A percentile compares a stretch with the other conserved stretches of the same genome.
phyloP scores from a whole-genome alignment of 1,140 invertebrate species.

The Calliphora vicina region DNA sequence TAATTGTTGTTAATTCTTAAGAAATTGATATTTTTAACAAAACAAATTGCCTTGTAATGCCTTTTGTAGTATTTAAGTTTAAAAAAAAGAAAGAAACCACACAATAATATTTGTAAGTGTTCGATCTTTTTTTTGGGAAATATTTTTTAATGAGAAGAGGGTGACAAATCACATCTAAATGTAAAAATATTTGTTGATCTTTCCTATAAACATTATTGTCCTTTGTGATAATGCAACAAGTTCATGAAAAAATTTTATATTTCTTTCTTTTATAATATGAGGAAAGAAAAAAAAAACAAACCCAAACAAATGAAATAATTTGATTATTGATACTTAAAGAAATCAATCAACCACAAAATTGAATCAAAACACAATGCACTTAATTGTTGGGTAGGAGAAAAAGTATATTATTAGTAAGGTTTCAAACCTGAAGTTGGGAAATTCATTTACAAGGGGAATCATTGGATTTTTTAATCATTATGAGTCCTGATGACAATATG shows the following conservation, averaged over 20 bases:
- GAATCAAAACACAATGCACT: neutral
- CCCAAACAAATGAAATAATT: neutral
- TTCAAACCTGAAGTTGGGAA: too few species aligned
- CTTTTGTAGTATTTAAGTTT: neutral
- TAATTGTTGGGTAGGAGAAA: neutral
- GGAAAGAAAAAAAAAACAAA: neutral
- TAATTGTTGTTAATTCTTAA: neutral
- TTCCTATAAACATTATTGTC: neutral
- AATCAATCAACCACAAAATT: neutral
- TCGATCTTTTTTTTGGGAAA: neutral
- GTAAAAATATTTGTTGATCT: too few species aligned
- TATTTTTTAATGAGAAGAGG: neutral
- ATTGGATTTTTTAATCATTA: too few species aligned
- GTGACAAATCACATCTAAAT: neutral
- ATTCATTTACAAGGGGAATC: too few species aligned
- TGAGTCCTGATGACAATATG: too few species aligned
- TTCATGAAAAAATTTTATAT: too few species aligned
- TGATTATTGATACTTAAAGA: slow-evolving; percentile 14
- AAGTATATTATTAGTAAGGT: too few species aligned
- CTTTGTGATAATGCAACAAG: neutral
- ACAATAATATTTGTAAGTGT: neutral
- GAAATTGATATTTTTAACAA: neutral
- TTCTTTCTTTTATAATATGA: too few species aligned
- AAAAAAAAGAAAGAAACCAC: neutral
- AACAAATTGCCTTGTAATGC: slow-evolving; percentile 1